A percentile compares a stretch with the other conserved stretches of the same genome.
These are phyloP conservation scores for Mirounga angustirostris DNA, from an alignment of 2,113 vertebrate species.

Conservation along the genomic window DNA sequence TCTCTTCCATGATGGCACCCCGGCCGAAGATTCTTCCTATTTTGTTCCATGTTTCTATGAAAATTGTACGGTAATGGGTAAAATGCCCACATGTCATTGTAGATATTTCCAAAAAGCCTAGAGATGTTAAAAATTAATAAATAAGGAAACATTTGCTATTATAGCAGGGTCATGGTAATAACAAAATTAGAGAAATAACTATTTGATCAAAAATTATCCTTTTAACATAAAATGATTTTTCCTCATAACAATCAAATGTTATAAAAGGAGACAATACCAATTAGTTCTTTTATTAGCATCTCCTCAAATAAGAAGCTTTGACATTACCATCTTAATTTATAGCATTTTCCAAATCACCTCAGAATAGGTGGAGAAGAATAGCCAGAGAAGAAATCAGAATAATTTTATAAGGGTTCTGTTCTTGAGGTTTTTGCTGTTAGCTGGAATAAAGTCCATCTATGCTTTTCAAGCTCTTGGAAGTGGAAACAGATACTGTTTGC, in stretches of 20 bases:
- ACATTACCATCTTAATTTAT: neutral
- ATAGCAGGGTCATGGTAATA: neutral
- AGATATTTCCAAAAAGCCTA: neutral
- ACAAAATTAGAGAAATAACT: conserved; percentile 13
- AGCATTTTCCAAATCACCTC: neutral
- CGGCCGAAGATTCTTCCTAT: neutral
- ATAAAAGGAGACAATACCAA: neutral
- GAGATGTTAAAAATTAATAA: conserved; percentile 6
- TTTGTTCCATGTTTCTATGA: neutral
- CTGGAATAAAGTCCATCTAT: neutral
- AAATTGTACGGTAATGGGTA: neutral
- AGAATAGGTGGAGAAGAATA: neutral
- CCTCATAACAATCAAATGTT: neutral
- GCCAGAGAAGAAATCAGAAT: neutral
- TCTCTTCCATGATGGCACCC: neutral
- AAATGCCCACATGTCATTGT: neutral
- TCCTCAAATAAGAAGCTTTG: conserved; percentile 19
- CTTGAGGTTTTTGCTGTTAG: neutral
- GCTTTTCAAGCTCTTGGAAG: neutral
- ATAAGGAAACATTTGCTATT: neutral
- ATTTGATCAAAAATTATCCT: conserved; percentile 31
- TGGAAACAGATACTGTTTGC: neutral
- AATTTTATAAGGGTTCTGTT: neutral
- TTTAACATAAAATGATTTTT: conserved; percentile 35
- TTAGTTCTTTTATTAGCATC: conserved; percentile 11